phyloP scores from a whole-genome alignment of 2,113 vertebrate genomes.

The Delphinapterus leucas region DNA sequence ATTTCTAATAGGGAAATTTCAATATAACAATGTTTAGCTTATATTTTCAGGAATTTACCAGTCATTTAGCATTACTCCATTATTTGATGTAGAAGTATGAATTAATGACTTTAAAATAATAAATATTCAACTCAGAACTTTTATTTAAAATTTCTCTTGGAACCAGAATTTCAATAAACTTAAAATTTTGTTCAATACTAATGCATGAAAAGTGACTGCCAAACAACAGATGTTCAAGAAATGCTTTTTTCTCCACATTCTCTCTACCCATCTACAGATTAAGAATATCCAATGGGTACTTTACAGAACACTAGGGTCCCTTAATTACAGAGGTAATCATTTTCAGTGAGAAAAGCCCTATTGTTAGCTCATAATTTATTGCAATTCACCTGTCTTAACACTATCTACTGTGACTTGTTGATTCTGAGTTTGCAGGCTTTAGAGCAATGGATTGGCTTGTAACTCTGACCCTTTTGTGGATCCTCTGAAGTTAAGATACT shows the following conservation, averaged over 20 bases:
- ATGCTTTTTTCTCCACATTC: background rate
- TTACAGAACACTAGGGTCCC: background rate
- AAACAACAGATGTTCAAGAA: background rate
- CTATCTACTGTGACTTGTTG: background rate
- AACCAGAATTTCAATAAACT: background rate
- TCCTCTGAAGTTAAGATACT: background rate
- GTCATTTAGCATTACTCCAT: background rate
- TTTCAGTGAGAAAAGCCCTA: background rate
- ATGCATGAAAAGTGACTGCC: background rate
- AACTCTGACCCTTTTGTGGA: background rate
- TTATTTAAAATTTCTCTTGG: background rate
- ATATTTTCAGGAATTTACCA: background rate
- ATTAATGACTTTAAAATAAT: background rate
- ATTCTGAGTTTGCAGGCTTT: background rate
- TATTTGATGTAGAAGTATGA: background rate
- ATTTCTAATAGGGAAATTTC: background rate
- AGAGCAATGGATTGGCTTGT: background rate
- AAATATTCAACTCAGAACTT: background rate
- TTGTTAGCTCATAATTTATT: background rate
- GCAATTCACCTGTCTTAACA: background rate
- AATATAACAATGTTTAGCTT: background rate
- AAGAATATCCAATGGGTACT: background rate
- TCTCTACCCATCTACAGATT: background rate
- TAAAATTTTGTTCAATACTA: background rate
- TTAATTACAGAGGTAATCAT: background rate